Conservation (phyloP, 2,797 vertebrate species). For the Nyctibius grandis region DNA sequence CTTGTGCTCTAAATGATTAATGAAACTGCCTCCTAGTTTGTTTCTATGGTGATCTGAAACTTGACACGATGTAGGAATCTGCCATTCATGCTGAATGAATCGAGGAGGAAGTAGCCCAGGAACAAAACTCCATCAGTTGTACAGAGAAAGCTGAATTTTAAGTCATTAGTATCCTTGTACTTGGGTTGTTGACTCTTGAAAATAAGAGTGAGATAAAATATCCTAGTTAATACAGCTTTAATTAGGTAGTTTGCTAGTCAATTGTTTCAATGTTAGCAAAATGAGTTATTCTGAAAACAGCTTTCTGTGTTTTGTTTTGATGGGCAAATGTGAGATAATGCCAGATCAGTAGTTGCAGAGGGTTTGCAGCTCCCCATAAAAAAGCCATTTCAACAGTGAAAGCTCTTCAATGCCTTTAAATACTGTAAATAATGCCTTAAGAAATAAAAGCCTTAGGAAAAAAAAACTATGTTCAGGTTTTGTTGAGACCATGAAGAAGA, state of each 20-base stretch:
- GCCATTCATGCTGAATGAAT: conserved; percentile 82
- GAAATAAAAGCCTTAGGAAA: neutral
- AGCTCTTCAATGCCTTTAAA: neutral
- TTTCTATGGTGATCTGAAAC: conserved; percentile 98
- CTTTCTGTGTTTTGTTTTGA: neutral
- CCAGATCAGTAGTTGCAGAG: neutral
- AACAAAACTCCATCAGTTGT: conserved; percentile 53
- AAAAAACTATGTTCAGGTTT: neutral
- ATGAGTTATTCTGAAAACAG: neutral
- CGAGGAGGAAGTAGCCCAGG: conserved; percentile 58
- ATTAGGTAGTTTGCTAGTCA: conserved; percentile 7
- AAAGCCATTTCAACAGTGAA: neutral
- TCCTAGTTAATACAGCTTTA: conserved; percentile 27
- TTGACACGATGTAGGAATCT: conserved; percentile 95
- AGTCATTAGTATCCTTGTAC: conserved; percentile 47
- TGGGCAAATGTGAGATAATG: neutral
- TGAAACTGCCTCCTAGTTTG: conserved; percentile 98
- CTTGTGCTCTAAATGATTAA: conserved; percentile 99
- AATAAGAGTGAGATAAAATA: conserved; percentile 25
- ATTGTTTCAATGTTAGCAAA: conserved; percentile 38
- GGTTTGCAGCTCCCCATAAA: neutral
- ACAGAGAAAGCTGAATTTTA: conserved; percentile 45
- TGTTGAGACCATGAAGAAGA: neutral
- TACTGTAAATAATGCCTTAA: neutral
- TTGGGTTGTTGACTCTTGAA: conserved; percentile 25